These are phyloP conservation scores for Clitarchus hookeri DNA, from an alignment of 2,888 invertebrate genomes.

Conservation along the genomic window DNA sequence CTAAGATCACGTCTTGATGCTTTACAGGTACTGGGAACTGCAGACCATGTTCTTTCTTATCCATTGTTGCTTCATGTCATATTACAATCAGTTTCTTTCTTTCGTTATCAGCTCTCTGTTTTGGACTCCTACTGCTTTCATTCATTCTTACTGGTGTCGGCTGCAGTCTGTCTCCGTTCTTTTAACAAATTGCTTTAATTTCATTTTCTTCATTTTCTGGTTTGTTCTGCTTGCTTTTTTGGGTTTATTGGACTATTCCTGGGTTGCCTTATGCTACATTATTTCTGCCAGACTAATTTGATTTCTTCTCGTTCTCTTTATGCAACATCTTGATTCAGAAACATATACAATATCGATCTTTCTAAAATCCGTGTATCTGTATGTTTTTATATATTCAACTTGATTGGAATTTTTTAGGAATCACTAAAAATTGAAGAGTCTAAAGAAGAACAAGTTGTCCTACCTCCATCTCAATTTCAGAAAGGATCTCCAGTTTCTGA, in stretches of 20 bases:
- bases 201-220: slow-evolving; percentile 7
- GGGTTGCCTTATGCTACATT: slow-evolving; percentile 2
- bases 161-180: background rate
- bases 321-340: background rate
- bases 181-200: background rate
- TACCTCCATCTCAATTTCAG: slow-evolving; percentile 31
- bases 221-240: slow-evolving; percentile 2
- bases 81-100: slow-evolving; percentile 1
- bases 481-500: slow-evolving; percentile 32
- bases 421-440: slow-evolving; percentile 36
- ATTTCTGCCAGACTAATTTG: slow-evolving; percentile 15
- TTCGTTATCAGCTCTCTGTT: background rate
- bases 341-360: background rate
- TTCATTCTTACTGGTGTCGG: slow-evolving; percentile 17
- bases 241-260: slow-evolving; percentile 12
- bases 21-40: slow-evolving; percentile 42
- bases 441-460: slow-evolving; percentile 31
- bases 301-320: slow-evolving; percentile 19
- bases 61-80: slow-evolving; percentile 20
- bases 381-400: slow-evolving; percentile 26
- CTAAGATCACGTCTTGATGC: slow-evolving; percentile 39
- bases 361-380: background rate
- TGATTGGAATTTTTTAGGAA: slow-evolving; percentile 36
- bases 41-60: background rate
- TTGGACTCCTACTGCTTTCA: background rate